Percentiles rank a stretch among this genome's conserved stretches.
phyloP scores from a whole-genome alignment of 2,888 invertebrate species.

The Automeris io region DNA sequence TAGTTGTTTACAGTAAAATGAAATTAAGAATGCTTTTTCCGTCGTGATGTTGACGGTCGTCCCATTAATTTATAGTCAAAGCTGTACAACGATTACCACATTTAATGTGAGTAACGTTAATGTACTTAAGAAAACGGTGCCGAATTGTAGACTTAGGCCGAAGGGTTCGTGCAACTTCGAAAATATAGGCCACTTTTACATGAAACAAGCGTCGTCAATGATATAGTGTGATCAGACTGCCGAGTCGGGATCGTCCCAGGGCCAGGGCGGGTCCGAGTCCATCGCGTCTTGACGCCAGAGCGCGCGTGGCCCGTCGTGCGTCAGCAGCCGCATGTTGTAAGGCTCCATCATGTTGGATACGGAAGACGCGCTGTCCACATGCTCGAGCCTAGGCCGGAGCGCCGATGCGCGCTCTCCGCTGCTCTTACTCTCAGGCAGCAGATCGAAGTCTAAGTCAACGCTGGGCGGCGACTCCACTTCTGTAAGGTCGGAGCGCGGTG shows the following conservation, averaged over 20 bases:
- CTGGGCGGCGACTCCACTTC: constrained; percentile 55
- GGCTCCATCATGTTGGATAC: constrained; percentile 60
- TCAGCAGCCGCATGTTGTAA: constrained; percentile 62
- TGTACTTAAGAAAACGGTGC: background rate
- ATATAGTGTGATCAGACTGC: constrained; percentile 46
- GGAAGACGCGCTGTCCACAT: constrained; percentile 44
- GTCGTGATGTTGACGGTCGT: too few relatives aligned
- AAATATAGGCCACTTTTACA: too few relatives aligned
- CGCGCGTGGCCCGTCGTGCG: constrained; percentile 48
- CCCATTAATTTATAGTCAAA: too few relatives aligned
- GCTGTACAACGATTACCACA: background rate
- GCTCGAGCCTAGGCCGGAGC: constrained; percentile 17
- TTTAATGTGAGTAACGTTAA: background rate
- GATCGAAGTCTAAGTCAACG: constrained; percentile 35
- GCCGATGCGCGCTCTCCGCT: constrained; percentile 17
- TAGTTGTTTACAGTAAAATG: too few relatives aligned
- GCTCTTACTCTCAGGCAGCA: constrained; percentile 44
- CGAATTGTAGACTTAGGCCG: too few relatives aligned
- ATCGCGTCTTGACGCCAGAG: constrained; percentile 73
- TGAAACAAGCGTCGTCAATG: background rate
- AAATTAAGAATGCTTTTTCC: too few relatives aligned
- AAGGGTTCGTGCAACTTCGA: too few relatives aligned
- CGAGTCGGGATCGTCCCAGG: constrained; percentile 70
- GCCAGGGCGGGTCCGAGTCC: constrained; percentile 65
- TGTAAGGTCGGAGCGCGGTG: constrained; percentile 62